Evolutionary conservation across 2,797 vertebrate genomes (phyloP).

Genomic region (Protosalanx chinensis): DNA sequence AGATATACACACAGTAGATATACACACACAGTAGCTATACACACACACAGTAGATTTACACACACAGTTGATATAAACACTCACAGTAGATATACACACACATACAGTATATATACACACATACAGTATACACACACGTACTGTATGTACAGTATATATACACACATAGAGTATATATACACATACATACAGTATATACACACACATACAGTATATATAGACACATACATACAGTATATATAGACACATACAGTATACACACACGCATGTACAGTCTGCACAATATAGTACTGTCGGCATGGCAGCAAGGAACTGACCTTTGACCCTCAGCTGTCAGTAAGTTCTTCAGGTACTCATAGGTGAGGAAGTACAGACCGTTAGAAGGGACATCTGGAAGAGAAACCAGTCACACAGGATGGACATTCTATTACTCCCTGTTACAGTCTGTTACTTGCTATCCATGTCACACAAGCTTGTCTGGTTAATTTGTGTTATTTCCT

Average conservation of each 20-base stretch:
- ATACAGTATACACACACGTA: background rate
- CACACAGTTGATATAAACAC: too few species aligned
- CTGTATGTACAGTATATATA: too few species aligned
- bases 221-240: background rate
- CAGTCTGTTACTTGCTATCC: too few species aligned
- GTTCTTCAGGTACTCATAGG: constrained; percentile 71
- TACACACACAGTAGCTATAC: background rate
- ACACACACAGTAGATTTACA: background rate
- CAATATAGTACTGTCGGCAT: background rate
- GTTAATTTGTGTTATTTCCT: background rate
- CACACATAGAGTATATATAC: background rate
- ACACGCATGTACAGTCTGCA: background rate
- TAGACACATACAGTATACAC: too few species aligned
- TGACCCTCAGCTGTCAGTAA: constrained; percentile 70
- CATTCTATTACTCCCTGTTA: background rate
- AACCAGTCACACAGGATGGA: background rate
- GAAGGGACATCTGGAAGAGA: constrained; percentile 70
- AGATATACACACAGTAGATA: background rate
- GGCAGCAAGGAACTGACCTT: constrained; percentile 55
- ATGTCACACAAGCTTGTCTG: too few species aligned
- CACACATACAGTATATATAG: background rate
- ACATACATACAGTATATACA: background rate
- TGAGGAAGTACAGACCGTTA: constrained; percentile 72
- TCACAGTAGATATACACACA: too few species aligned
- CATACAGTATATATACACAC: too few species aligned